Conservation (phyloP, 2,888 invertebrate genomes). For the Acleris sparsana region DNA sequence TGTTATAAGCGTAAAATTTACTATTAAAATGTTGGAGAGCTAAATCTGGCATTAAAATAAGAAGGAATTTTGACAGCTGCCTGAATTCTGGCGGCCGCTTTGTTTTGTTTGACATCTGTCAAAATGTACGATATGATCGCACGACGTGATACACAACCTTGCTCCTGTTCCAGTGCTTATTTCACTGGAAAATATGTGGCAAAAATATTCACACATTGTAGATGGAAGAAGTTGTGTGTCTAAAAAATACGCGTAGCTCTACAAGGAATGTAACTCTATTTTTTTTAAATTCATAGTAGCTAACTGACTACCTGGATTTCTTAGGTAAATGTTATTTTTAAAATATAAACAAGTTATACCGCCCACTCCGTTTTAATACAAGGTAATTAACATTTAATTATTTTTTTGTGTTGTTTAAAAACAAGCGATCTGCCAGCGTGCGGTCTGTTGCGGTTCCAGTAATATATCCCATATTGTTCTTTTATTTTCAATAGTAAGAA, state of each 20-base stretch:
- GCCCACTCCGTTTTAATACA: constrained; percentile 35
- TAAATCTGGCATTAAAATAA: constrained; percentile 16
- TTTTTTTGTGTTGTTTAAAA: constrained; percentile 39
- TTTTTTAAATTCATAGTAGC: no score
- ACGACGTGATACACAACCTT: neutral
- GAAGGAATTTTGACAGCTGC: constrained; percentile 20
- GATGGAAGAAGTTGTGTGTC: no score
- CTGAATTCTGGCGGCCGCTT: constrained; percentile 4
- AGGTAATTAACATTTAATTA: constrained; percentile 44
- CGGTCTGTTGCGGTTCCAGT: constrained; percentile 14
- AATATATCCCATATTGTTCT: neutral
- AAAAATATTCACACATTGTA: no score
- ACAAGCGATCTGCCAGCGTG: constrained; percentile 28
- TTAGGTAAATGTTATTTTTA: neutral
- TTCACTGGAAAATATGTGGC: no score
- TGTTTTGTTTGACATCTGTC: constrained; percentile 24
- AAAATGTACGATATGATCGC: neutral
- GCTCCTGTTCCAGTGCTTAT: neutral
- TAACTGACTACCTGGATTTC: neutral
- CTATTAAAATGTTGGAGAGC: constrained; percentile 9
- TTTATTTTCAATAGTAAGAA: no score
- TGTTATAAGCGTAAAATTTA: neutral
- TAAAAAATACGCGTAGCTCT: no score
- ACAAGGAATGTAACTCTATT: no score
- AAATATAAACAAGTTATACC: neutral